Conservation (phyloP, 2,888 invertebrate species). For the Cheilosia urbana region DNA sequence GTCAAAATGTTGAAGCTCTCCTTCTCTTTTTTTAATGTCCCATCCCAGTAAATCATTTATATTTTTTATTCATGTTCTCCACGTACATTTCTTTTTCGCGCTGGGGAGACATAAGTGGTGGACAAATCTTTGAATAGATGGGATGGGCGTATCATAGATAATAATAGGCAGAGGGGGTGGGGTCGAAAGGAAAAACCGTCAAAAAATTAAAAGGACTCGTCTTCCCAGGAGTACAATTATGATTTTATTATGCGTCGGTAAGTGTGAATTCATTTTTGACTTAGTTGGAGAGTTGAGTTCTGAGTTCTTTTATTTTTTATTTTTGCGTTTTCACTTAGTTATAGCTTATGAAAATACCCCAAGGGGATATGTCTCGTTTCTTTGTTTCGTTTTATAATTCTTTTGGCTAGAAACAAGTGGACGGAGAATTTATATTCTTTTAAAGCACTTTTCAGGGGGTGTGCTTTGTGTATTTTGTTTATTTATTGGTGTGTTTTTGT, state of each 20-base stretch:
- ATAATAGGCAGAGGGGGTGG: conserved; percentile 7
- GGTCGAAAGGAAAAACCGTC: conserved; percentile 31
- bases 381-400: conserved; percentile 68
- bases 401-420: conserved; percentile 54
- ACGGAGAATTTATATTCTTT: conserved; percentile 41
- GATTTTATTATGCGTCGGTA: conserved; percentile 75
- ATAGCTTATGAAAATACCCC: conserved; percentile 61
- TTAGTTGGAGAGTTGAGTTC: conserved; percentile 52
- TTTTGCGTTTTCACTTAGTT: conserved; percentile 1
- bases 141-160: conserved; percentile 33
- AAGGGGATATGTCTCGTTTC: conserved; percentile 56
- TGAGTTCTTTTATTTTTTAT: conserved; percentile 24
- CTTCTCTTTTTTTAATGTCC: conserved; percentile 22
- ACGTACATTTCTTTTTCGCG: conserved; percentile 35
- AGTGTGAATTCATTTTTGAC: conserved; percentile 72
- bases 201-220: conserved; percentile 72
- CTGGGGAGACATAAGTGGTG: conserved; percentile 67
- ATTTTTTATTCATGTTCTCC: conserved; percentile 47
- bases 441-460: conserved; percentile 23
- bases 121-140: conserved; percentile 59
- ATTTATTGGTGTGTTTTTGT: conserved; percentile 38
- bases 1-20: conserved; percentile 52
- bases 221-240: conserved; percentile 73
- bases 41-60: conserved; percentile 69
- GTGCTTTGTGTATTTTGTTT: conserved; percentile 5